Percentiles rank a stretch among this genome's conserved stretches.
Evolutionary conservation across 2,797 vertebrate species (phyloP).

Genomic region (Rousettus madagascariensis): DNA sequence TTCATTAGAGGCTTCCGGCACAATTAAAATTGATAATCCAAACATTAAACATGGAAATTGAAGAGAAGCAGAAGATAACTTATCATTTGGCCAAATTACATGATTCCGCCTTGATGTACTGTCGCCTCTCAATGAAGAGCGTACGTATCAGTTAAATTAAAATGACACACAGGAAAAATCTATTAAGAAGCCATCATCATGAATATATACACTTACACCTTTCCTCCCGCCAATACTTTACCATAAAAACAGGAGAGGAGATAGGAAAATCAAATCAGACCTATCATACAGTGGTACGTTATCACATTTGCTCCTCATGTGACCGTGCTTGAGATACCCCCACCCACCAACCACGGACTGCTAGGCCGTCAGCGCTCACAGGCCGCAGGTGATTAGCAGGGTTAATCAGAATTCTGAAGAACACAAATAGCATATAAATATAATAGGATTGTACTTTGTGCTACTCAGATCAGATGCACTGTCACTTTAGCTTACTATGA

Average conservation of each 20-base stretch:
- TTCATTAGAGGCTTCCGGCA: not conserved
- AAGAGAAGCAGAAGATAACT: not conserved
- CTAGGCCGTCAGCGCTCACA: not conserved
- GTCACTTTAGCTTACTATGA: not conserved
- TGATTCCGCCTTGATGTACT: not conserved
- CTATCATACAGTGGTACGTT: accelerated
- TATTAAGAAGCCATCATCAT: not conserved
- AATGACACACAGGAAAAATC: not conserved
- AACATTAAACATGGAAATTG: not conserved
- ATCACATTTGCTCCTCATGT: not conserved
- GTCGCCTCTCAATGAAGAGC: not conserved
- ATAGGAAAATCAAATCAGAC: not conserved
- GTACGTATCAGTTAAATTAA: not conserved
- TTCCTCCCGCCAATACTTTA: not conserved
- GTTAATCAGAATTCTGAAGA: not conserved
- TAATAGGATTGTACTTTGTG: not conserved
- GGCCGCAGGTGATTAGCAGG: not conserved
- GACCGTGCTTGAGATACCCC: not conserved
- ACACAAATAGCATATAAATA: not conserved
- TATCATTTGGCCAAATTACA: not conserved
- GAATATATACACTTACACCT: not conserved
- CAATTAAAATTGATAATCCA: not conserved
- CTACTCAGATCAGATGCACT: not conserved
- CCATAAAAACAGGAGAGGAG: not conserved
- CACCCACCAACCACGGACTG: not conserved